A percentile compares a stretch with the other conserved stretches of the same genome.
Evolutionary conservation across 2,797 vertebrate species (phyloP).

Genomic region (Loriculus beryllinus): DNA sequence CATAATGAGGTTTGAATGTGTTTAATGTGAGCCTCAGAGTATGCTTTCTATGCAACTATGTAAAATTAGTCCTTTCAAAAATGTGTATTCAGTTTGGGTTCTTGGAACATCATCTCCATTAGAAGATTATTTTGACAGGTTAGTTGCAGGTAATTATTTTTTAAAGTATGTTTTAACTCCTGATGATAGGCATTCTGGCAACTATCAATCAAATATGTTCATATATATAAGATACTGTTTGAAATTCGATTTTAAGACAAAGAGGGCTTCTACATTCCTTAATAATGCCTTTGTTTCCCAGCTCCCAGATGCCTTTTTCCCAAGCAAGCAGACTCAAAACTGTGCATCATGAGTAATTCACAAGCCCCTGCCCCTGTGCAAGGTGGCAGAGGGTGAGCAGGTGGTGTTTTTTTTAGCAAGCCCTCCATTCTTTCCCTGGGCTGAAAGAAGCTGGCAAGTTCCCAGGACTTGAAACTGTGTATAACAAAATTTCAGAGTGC

Average conservation of each 20-base stretch:
- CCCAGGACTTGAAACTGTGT: rapidly evolving
- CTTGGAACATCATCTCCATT: not conserved
- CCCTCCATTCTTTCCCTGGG: not conserved
- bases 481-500: not conserved
- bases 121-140: not conserved
- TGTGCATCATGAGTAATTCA: rapidly evolving
- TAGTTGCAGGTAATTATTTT: not conserved
- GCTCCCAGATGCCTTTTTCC: not conserved
- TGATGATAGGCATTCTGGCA: not conserved
- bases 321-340: not conserved
- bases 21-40: not conserved
- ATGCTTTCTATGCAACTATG: not conserved
- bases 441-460: not conserved
- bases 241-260: not conserved
- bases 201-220: not conserved
- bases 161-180: not conserved
- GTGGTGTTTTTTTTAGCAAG: not conserved
- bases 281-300: not conserved
- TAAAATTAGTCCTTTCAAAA: not conserved
- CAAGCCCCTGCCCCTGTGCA: rapidly evolving
- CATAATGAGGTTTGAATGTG: not conserved
- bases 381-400: not conserved
- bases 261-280: not conserved
- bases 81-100: not conserved
- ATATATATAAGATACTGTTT: not conserved